Evolutionary conservation across 2,888 invertebrate species (phyloP).

Genomic region (Matsumyia berberina): DNA sequence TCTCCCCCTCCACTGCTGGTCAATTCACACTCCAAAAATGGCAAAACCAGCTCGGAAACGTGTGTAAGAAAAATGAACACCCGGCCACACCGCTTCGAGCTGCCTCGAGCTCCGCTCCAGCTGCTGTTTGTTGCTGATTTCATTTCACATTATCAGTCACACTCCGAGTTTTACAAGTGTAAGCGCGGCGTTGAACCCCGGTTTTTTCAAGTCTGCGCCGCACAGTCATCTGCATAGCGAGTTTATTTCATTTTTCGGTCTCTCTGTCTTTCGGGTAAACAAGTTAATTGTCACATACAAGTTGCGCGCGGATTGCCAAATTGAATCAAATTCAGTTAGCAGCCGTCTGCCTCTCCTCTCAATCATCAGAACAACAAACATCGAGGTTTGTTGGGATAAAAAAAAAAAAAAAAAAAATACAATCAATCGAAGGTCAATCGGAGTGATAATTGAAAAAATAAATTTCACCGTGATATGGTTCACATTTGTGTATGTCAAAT

Average conservation of each 20-base stretch:
- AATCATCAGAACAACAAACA: slow-evolving; percentile 17
- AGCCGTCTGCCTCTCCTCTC: background rate
- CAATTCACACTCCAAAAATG: slow-evolving; percentile 7
- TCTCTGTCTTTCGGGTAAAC: slow-evolving; percentile 47
- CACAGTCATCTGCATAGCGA: slow-evolving; percentile 21
- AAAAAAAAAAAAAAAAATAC: background rate
- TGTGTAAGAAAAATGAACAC: slow-evolving; percentile 7
- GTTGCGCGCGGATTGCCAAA: slow-evolving; percentile 45
- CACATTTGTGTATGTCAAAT: slow-evolving; percentile 3
- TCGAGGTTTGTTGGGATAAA: background rate
- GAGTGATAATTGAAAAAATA: slow-evolving; percentile 52
- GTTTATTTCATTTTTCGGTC: background rate
- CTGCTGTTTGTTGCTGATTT: slow-evolving; percentile 11
- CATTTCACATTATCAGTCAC: slow-evolving; percentile 21
- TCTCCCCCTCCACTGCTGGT: background rate
- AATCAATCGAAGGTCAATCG: slow-evolving; percentile 62
- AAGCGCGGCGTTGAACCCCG: background rate
- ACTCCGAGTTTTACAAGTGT: slow-evolving; percentile 24
- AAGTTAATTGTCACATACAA: slow-evolving; percentile 61
- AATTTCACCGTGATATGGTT: slow-evolving; percentile 27
- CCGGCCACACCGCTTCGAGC: background rate
- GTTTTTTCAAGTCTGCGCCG: background rate
- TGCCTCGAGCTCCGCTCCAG: slow-evolving; percentile 4
- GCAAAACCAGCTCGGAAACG: slow-evolving; percentile 16
- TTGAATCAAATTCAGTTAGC: slow-evolving; percentile 50